Percentiles rank a stretch among this genome's conserved stretches.
Evolutionary conservation across 1,140 invertebrate genomes (phyloP).

Genomic region (Zaprionus ghesquierei): DNA sequence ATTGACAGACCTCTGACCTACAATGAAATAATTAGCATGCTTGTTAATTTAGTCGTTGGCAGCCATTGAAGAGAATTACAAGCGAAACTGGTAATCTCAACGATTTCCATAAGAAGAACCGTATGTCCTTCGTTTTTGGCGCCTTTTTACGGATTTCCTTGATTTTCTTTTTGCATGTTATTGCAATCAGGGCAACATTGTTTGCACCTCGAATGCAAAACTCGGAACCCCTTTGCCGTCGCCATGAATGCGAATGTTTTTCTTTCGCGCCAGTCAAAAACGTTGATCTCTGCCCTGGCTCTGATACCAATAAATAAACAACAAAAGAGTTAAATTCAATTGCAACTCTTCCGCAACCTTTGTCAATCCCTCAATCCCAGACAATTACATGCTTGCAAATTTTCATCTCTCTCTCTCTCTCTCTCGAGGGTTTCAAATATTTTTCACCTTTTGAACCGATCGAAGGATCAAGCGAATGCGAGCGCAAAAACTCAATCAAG

Average conservation of each 20-base stretch:
- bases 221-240: slow-evolving; percentile 56
- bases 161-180: slow-evolving; percentile 69
- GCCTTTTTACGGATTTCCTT: slow-evolving; percentile 41
- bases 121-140: slow-evolving; percentile 44
- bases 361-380: slow-evolving; percentile 50
- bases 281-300: slow-evolving; percentile 29
- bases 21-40: slow-evolving; percentile 16
- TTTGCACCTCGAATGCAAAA: slow-evolving; percentile 59
- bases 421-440: slow-evolving; percentile 66
- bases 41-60: slow-evolving; percentile 19
- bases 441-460: slow-evolving; percentile 77
- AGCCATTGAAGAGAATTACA: neutral
- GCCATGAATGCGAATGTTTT: slow-evolving; percentile 18
- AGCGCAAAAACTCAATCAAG: slow-evolving; percentile 77
- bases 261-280: slow-evolving; percentile 28
- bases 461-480: slow-evolving; percentile 39
- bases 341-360: slow-evolving; percentile 56
- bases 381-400: slow-evolving; percentile 82
- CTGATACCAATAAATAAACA: slow-evolving; percentile 77
- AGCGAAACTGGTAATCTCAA: slow-evolving; percentile 15
- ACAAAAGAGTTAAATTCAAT: slow-evolving; percentile 77
- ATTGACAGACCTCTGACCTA: neutral
- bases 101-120: slow-evolving; percentile 1
- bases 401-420: slow-evolving; percentile 55
- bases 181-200: slow-evolving; percentile 73